Percentiles rank a stretch among this genome's conserved stretches.
Evolutionary conservation across 2,797 vertebrate genomes (phyloP).

Genomic region (Rhabdomys pumilio): DNA sequence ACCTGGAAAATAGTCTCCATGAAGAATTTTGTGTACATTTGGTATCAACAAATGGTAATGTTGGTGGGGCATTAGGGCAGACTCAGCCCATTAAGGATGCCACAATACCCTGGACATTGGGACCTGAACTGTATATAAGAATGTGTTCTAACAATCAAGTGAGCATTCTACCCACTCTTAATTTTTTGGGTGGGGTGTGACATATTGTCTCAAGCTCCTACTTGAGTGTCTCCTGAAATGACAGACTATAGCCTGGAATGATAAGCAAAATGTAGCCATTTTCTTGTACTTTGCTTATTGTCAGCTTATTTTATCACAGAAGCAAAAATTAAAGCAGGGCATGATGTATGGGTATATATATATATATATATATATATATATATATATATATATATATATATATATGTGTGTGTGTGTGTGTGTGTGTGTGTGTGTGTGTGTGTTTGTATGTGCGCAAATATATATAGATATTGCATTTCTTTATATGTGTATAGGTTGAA

Average conservation of each 20-base stretch:
- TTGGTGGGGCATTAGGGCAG: background rate
- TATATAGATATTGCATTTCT: background rate
- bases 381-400: too few relatives aligned
- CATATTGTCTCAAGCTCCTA: background rate
- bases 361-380: background rate
- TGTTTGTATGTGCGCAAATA: too few relatives aligned
- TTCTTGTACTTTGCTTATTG: background rate
- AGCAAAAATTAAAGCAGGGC: background rate
- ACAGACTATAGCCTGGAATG: background rate
- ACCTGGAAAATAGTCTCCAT: background rate
- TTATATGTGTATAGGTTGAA: background rate
- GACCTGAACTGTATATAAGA: background rate
- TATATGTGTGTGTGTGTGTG: too few relatives aligned
- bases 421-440: too few relatives aligned
- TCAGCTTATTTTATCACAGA: background rate
- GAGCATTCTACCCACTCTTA: background rate
- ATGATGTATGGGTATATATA: background rate
- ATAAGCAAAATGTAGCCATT: background rate
- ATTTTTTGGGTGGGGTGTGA: background rate
- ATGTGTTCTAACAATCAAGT: background rate
- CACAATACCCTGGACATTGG: background rate
- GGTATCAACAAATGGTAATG: background rate
- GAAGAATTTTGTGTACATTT: background rate
- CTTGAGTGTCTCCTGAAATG: background rate
- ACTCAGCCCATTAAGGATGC: too few relatives aligned